These are phyloP conservation scores for Sphaerodactylus townsendi DNA, from an alignment of 2,113 vertebrate genomes.

Conservation along the genomic window DNA sequence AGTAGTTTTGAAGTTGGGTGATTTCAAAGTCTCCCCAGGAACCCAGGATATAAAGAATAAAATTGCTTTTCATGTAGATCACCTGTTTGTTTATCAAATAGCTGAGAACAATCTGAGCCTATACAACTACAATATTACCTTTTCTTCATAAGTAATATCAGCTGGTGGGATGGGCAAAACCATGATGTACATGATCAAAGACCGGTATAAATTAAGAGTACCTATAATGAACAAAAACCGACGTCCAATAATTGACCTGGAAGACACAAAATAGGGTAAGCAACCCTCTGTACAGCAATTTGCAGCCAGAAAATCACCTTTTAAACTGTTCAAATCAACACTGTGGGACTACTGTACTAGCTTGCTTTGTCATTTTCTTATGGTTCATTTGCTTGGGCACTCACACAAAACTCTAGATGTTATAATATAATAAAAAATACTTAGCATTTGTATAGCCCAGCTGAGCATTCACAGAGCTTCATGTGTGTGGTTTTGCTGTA, in stretches of 20 bases:
- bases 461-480: too few species aligned
- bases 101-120: neutral
- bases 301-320: constrained; percentile 35
- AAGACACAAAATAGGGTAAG: constrained; percentile 30
- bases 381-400: too few species aligned
- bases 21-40: neutral
- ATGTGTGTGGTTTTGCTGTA: too few species aligned
- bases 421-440: too few species aligned
- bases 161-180: neutral
- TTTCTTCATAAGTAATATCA: neutral
- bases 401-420: too few species aligned
- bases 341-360: constrained; percentile 12
- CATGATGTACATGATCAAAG: accelerated
- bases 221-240: constrained; percentile 19
- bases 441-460: too few species aligned
- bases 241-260: constrained; percentile 39
- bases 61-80: neutral
- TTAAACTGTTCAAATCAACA: accelerated
- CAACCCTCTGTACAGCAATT: neutral
- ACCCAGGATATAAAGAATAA: neutral
- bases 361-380: accelerated
- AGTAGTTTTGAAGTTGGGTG: too few species aligned
- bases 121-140: neutral
- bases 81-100: neutral
- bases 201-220: neutral